Base-by-base conservation (phyloP, 2,797 vertebrate genomes). In the Gymnopithys bicolor region DNA sequence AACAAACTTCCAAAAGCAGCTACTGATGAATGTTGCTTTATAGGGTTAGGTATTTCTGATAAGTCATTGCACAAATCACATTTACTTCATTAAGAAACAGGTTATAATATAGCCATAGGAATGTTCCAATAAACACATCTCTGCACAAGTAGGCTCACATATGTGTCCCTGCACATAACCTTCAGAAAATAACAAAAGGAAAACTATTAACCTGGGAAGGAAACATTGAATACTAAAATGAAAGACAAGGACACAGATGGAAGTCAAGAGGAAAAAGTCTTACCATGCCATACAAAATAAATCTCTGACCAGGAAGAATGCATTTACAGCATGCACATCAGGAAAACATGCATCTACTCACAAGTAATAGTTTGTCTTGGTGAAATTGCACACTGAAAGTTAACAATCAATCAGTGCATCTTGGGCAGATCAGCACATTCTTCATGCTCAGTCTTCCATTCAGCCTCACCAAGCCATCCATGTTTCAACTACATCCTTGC, bases 391-490 rank as follows among this genome's bases (percentile, higher is more conserved):
- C 14, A 13, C 53, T 46, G 71, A 22, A 63, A 73, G 33, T 90
- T 88, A 94, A 94, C 60, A 86, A 87, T 23, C 52, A 88, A 70
- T 68, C 3, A 0, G 46, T 33, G 9, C 0, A 8, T 82, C 73
- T 48, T 32, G 51, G 49, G 71, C 48, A 94, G 68, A 73, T 86
- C 67, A 94, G 76, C 84, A 95, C 79, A 78, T 93, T 94, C 74
- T 91, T 94, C 71, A 77, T 21, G 48, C 41, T 94, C 71, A 39
- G 30, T 46, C 81, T 87, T 88, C 88, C 75, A 74, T 53, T 84
- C 84, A 56, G 68, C 39, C 69, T 82, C 87, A 52, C 37, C 19
- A 55, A 92, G n/a, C 35, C 46, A 79, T 51, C 71, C 43, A 24
- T 64, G 51, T 75, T 90, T 51, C 78, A 89, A 25, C 63, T 59